phyloP scores from a whole-genome alignment of 2,888 invertebrate species.

The Itoplectis maculator region DNA sequence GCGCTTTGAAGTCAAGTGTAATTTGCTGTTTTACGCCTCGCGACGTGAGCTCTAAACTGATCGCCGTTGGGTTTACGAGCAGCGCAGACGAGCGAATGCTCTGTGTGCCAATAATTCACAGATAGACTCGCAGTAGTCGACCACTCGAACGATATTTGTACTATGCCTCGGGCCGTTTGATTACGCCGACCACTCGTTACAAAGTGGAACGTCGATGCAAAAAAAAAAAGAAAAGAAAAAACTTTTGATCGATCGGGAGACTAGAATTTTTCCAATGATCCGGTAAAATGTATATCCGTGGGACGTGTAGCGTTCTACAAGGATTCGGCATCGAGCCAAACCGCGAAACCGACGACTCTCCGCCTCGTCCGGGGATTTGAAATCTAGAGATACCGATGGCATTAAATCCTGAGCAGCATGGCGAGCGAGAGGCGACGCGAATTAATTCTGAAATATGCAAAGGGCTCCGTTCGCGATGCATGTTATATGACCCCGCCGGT shows the following conservation, averaged over 20 bases:
- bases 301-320: slow-evolving; percentile 17
- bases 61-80: slow-evolving; percentile 13
- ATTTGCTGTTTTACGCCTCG: slow-evolving; percentile 30
- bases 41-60: slow-evolving; percentile 28
- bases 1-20: neutral
- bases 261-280: slow-evolving; percentile 42
- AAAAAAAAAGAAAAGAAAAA: no score
- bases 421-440: slow-evolving; percentile 1
- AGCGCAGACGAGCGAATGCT: slow-evolving; percentile 47
- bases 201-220: neutral
- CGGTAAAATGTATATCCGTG: slow-evolving; percentile 43
- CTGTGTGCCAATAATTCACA: slow-evolving; percentile 53
- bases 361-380: neutral
- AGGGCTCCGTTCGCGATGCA: slow-evolving; percentile 10
- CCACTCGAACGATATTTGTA: slow-evolving; percentile 19
- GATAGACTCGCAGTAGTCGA: slow-evolving; percentile 9
- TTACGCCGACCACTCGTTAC: slow-evolving; percentile 7
- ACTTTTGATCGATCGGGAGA: slow-evolving; percentile 10
- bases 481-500: no score
- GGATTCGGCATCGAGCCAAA: slow-evolving; percentile 59
- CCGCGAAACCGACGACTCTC: slow-evolving; percentile 53
- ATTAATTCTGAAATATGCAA: slow-evolving; percentile 60
- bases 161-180: slow-evolving; percentile 14
- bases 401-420: slow-evolving; percentile 45
- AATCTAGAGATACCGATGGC: slow-evolving; percentile 51